These are phyloP conservation scores for Zaprionus taronus DNA, from an alignment of 1,140 invertebrate genomes.

Conservation along the genomic window DNA sequence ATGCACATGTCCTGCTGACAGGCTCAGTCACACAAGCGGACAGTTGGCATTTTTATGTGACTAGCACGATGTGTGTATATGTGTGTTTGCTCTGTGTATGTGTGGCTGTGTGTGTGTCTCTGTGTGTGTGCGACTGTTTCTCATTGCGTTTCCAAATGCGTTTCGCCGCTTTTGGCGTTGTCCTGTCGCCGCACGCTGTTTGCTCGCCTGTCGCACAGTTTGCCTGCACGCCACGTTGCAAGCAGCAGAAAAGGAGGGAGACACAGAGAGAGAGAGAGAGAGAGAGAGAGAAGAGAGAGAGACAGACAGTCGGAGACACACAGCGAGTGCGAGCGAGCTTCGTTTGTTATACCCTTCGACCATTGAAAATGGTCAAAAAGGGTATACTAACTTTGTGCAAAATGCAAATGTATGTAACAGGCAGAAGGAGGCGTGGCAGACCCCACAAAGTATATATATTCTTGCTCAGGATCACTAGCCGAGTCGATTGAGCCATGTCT, in stretches of 20 bases:
- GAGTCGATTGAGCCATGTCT: no score
- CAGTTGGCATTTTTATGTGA: constrained; percentile 77
- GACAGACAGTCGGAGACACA: not conserved
- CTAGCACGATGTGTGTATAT: constrained; percentile 28
- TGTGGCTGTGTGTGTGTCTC: constrained; percentile 26
- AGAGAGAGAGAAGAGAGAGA: not conserved
- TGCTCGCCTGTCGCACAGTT: constrained; percentile 17
- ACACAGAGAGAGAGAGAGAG: not conserved
- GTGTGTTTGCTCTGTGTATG: constrained; percentile 25
- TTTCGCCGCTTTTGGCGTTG: constrained; percentile 67
- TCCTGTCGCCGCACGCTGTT: constrained; percentile 18
- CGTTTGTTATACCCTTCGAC: no score
- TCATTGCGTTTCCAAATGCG: constrained; percentile 77
- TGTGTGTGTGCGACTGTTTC: constrained; percentile 23
- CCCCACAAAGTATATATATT: no score
- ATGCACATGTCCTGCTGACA: constrained; percentile 75
- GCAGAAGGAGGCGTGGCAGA: no score
- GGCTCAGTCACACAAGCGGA: constrained; percentile 77
- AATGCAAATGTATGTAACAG: no score
- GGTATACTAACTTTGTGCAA: no score
- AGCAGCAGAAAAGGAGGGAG: not conserved
- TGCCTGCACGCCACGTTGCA: constrained; percentile 1
- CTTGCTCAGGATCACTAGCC: no score
- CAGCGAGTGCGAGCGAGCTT: constrained; percentile 1
- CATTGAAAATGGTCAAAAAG: no score